Base-by-base conservation (phyloP, 2,888 invertebrate genomes). In the Nephrocerus scutellatus region DNA sequence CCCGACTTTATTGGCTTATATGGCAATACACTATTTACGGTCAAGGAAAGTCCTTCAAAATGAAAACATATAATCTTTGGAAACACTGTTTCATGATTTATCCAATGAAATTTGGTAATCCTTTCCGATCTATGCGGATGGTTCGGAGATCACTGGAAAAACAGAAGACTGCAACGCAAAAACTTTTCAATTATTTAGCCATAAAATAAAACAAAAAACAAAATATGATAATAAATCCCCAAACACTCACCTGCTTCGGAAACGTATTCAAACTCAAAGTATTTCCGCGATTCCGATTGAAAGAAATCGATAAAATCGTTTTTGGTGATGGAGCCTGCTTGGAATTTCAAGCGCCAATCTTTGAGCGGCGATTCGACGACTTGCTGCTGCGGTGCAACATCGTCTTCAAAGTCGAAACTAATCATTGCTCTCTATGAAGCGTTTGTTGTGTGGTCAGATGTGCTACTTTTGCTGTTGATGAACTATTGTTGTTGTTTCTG, bases 301-400 rank as follows among this genome's bases (percentile, higher is more conserved):
- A 69, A 66, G 46, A 60, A 65, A 10, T 62, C 63, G 13, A 60
- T 56, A 29, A 69, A 56, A 44, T 67, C 65, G 28, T 50, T 54
- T 41, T 57, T 54, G 26, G 55, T 50, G 37, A 68, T 47, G 36
- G 61, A 62, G 30, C 66, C 66, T 34, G 60, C 52, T 42, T 63
- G 65, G 28, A 57, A 57, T 48, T 64, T 66, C 8, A 66, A 54
- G 41, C 67, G 62, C 68, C 69, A 68, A 49, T 68, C 62, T 53
- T 68, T 69, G 10, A 68, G 41, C 9, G 63, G 63, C 15, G 59
- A 55, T 36, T 49, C 57, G 35, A 51, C 47, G 29, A 49, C 50
- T 30, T 46, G 44, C 32, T 54, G 52, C 43, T 54, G 51, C 35
- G 48, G 55, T 45, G 61, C 57, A 39, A 58, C 62, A 42, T 57